Evolutionary conservation across 2,888 invertebrate species (phyloP).

Genomic region (Zootermopsis nevadensis): DNA sequence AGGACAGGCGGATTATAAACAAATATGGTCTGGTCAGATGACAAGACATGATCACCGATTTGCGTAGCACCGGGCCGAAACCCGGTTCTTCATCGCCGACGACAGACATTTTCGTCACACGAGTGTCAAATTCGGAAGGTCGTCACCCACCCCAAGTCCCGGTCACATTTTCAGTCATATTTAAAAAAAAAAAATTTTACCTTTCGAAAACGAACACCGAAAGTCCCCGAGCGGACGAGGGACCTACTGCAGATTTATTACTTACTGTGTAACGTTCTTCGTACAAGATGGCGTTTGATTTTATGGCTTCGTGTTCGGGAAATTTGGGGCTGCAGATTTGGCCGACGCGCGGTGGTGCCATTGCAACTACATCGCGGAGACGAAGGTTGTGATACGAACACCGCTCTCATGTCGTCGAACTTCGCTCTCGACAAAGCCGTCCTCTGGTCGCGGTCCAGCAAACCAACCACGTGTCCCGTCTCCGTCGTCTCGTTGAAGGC

Average conservation of each 20-base stretch:
- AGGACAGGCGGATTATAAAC: no score
- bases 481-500: background rate
- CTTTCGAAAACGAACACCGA: background rate
- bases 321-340: background rate
- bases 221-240: background rate
- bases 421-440: constrained; percentile 39
- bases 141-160: no score
- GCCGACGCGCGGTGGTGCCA: background rate
- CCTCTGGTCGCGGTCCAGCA: constrained; percentile 47
- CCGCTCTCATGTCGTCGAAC: constrained; percentile 45
- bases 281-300: constrained; percentile 32
- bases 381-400: constrained; percentile 25
- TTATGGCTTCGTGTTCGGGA: background rate
- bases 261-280: constrained; percentile 46
- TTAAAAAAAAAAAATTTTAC: no score
- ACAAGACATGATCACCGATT: no score
- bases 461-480: constrained; percentile 38
- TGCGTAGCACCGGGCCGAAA: no score
- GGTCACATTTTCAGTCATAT: no score
- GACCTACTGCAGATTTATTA: background rate
- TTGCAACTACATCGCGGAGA: background rate
- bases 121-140: no score
- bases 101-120: no score
- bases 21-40: no score
- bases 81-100: no score